These are phyloP conservation scores for Pheosia gnoma DNA, from an alignment of 2,888 invertebrate genomes.

Conservation along the genomic window DNA sequence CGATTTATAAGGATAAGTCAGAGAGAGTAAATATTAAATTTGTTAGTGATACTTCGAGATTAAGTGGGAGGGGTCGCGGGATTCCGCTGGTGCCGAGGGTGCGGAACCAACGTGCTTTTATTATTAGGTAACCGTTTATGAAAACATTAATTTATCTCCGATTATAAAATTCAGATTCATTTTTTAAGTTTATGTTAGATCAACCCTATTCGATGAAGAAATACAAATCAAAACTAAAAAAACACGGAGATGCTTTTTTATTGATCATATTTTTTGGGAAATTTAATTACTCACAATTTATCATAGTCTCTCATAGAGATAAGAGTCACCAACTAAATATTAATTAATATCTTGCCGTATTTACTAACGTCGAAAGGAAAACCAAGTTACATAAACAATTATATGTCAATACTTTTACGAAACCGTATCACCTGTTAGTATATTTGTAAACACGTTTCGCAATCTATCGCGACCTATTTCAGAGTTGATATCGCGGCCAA, in stretches of 20 bases:
- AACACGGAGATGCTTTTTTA: too few relatives aligned
- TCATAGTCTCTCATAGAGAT: too few relatives aligned
- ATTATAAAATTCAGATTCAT: not conserved
- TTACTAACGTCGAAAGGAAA: not conserved
- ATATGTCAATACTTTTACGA: not conserved
- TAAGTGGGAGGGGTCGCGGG: slow-evolving; percentile 69
- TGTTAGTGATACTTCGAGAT: slow-evolving; percentile 80
- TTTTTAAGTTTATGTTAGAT: not conserved
- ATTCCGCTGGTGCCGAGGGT: slow-evolving; percentile 23
- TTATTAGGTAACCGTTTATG: not conserved
- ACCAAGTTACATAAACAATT: not conserved
- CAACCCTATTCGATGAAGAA: not conserved
- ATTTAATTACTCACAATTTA: too few relatives aligned
- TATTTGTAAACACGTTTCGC: slow-evolving; percentile 32
- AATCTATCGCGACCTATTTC: slow-evolving; percentile 38
- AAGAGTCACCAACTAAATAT: too few relatives aligned
- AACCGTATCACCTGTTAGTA: slow-evolving; percentile 23
- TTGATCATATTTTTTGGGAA: too few relatives aligned
- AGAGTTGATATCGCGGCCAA: slow-evolving; percentile 21
- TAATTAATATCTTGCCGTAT: not conserved
- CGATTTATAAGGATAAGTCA: slow-evolving; percentile 84
- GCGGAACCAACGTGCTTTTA: slow-evolving; percentile 29
- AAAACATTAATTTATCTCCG: not conserved
- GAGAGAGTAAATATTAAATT: slow-evolving; percentile 82
- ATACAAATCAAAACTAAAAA: too few relatives aligned